Evolutionary conservation across 1,140 invertebrate genomes (phyloP).

Genomic region (Brachionus angularis): DNA sequence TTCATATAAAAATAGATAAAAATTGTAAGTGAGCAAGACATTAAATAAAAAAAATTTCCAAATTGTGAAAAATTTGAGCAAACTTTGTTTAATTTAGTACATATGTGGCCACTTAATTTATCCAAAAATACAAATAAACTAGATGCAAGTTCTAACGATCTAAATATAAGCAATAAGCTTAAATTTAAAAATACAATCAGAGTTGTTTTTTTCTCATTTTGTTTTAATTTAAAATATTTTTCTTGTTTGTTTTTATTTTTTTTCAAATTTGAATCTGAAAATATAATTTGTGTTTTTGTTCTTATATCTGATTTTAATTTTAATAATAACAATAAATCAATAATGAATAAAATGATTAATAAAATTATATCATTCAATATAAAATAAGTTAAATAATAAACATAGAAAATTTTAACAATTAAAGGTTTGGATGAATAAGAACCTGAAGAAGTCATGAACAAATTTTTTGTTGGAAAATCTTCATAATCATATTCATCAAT

Average conservation of each 20-base stretch:
- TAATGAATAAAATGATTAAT: neutral
- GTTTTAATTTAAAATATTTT: neutral
- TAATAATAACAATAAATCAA: neutral
- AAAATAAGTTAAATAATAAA: neutral
- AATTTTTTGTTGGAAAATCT: slow-evolving; percentile 15
- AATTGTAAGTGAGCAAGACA: neutral
- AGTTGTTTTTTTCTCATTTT: slow-evolving; percentile 1
- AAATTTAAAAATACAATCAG: neutral
- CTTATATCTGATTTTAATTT: neutral
- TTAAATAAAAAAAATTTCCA: slow-evolving; percentile 1
- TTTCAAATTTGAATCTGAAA: too few species aligned
- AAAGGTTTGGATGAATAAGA: too few species aligned
- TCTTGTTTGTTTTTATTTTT: too few species aligned
- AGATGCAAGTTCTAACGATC: neutral
- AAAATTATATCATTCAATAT: neutral
- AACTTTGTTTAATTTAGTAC: neutral
- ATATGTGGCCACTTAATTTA: neutral
- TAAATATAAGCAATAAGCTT: neutral
- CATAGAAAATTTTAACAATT: neutral
- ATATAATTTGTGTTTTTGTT: neutral
- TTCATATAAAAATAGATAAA: slow-evolving; percentile 7
- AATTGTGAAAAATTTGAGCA: neutral
- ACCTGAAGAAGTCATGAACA: too few species aligned
- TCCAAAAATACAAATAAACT: slow-evolving; percentile 6
- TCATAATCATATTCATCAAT: neutral